Conservation (phyloP, 23 tunicate genomes). For the Halocynthia roretzi region DNA sequence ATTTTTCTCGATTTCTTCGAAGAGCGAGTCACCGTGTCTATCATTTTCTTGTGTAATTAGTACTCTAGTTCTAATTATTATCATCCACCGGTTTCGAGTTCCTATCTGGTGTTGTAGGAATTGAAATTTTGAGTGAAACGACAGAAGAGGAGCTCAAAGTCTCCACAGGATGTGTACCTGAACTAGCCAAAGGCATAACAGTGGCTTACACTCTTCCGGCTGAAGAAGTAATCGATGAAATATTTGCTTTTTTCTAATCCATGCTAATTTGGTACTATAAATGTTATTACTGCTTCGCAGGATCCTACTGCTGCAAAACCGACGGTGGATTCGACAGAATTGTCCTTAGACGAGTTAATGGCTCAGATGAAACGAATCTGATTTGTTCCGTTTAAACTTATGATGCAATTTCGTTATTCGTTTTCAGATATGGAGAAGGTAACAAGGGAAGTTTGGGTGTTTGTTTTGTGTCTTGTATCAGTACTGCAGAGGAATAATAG, state of each 20-base stretch:
- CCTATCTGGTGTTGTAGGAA: no score
- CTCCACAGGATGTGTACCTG: conserved; percentile 8
- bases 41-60: no score
- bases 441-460: no score
- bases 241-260: not conserved
- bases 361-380: conserved; percentile 64
- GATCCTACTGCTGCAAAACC: conserved; percentile 1
- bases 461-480: no score
- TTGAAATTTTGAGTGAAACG: conserved; percentile 3
- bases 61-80: no score
- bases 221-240: conserved; percentile 6
- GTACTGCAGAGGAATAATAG: no score
- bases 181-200: conserved; percentile 45
- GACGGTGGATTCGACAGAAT: conserved; percentile 21
- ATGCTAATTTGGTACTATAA: no score
- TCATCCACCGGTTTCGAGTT: no score
- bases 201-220: conserved; percentile 72
- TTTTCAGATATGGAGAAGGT: no score
- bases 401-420: no score
- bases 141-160: conserved; percentile 8
- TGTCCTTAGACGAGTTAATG: conserved; percentile 87
- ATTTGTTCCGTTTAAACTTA: not conserved
- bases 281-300: not conserved
- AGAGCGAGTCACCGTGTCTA: no score
- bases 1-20: no score